Conservation (phyloP, 2,113 vertebrate genomes). For the Oenanthe oenanthe region DNA sequence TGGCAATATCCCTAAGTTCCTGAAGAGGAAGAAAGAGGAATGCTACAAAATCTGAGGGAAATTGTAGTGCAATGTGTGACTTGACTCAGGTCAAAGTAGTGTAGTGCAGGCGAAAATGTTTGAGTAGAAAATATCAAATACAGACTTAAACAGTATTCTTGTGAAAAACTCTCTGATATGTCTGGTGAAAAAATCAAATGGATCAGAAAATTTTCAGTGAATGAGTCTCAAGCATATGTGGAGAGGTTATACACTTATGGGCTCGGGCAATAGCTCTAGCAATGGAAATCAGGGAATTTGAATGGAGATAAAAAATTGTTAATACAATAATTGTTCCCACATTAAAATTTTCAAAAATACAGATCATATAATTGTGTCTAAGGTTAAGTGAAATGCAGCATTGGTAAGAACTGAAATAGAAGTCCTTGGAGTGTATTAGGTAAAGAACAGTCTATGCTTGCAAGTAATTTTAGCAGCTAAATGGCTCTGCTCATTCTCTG, state of each 20-base stretch:
- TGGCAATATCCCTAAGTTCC: background rate
- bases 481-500: background rate
- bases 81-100: background rate
- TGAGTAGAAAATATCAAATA: background rate
- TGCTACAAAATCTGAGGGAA: background rate
- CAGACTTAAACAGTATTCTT: background rate
- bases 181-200: background rate
- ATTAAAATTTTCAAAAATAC: background rate
- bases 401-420: background rate
- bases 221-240: background rate
- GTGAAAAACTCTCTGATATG: background rate
- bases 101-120: background rate
- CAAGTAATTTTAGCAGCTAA: slow-evolving; percentile 35
- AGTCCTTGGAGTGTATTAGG: slow-evolving; percentile 2
- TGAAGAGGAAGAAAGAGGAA: background rate
- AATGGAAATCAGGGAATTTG: background rate
- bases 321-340: background rate
- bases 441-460: background rate
- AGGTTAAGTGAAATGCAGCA: background rate
- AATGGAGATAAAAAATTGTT: background rate
- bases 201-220: background rate
- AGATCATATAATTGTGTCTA: background rate
- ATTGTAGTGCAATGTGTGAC: background rate
- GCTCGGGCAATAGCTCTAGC: background rate
- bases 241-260: background rate